These are phyloP conservation scores for Diaphora mendica DNA, from an alignment of 2,888 invertebrate species.

Conservation along the genomic window DNA sequence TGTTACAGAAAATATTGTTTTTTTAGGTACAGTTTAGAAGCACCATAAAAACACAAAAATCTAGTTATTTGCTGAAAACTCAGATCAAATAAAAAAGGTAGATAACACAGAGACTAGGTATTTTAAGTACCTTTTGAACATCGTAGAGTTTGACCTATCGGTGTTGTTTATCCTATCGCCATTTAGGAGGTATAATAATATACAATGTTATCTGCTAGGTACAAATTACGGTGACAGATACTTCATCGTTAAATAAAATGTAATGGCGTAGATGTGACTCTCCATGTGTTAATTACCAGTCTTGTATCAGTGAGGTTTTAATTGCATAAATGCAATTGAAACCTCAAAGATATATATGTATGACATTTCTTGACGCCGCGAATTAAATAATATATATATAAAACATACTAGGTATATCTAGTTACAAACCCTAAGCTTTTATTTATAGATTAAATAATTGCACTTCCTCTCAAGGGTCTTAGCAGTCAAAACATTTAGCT, in stretches of 20 bases:
- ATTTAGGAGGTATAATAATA: background rate
- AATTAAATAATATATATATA: background rate
- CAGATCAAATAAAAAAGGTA: too few species aligned
- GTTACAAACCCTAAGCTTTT: background rate
- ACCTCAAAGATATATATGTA: background rate
- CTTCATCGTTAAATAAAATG: background rate
- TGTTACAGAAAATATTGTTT: too few species aligned
- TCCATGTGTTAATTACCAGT: background rate
- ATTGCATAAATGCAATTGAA: too few species aligned
- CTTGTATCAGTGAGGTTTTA: too few species aligned
- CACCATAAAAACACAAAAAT: too few species aligned
- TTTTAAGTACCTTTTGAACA: too few species aligned
- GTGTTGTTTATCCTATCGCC: background rate
- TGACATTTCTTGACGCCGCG: background rate
- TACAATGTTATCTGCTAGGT: background rate
- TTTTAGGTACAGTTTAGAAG: too few species aligned
- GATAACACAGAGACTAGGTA: too few species aligned
- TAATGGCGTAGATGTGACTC: background rate
- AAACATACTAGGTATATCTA: background rate
- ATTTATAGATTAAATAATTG: too few species aligned
- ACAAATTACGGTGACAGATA: background rate
- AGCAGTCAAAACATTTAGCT: background rate
- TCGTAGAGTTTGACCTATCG: too few species aligned
- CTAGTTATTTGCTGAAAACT: too few species aligned
- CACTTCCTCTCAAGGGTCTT: background rate